These are phyloP conservation scores for Apamea epomidion DNA, from an alignment of 2,888 invertebrate species.

Conservation along the genomic window DNA sequence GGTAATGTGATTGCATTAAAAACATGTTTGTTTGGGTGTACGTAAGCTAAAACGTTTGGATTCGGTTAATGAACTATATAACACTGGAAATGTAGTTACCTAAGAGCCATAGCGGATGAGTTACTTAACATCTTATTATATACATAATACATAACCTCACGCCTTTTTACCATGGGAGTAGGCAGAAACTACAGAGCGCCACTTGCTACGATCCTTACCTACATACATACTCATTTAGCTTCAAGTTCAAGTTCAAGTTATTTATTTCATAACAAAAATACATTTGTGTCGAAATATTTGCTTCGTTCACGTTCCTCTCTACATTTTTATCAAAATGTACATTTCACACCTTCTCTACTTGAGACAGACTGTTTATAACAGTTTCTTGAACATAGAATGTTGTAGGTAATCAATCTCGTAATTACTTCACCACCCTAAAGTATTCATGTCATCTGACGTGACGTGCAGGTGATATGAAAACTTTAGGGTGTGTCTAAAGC, in stretches of 20 bases:
- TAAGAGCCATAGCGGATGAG: too few relatives aligned
- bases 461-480: too few relatives aligned
- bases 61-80: constrained; percentile 40
- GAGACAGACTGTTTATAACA: neutral
- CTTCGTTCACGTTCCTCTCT: too few relatives aligned
- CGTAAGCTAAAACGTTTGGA: constrained; percentile 1
- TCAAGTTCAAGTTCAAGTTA: too few relatives aligned
- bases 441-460: neutral
- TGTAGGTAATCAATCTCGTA: neutral
- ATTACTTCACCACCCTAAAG: neutral
- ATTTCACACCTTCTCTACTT: neutral
- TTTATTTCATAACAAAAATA: too few relatives aligned
- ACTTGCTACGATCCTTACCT: neutral
- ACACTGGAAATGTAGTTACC: constrained; percentile 6
- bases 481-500: too few relatives aligned
- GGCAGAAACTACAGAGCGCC: neutral
- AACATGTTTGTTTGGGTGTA: constrained; percentile 45
- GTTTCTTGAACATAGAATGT: neutral
- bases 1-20: constrained; percentile 45
- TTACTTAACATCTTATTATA: neutral
- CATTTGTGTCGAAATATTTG: too few relatives aligned
- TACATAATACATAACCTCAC: neutral
- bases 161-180: neutral
- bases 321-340: neutral
- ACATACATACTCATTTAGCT: too few relatives aligned